These are phyloP conservation scores for Lipophrys pholis DNA, from an alignment of 2,113 vertebrate genomes.

Conservation along the genomic window DNA sequence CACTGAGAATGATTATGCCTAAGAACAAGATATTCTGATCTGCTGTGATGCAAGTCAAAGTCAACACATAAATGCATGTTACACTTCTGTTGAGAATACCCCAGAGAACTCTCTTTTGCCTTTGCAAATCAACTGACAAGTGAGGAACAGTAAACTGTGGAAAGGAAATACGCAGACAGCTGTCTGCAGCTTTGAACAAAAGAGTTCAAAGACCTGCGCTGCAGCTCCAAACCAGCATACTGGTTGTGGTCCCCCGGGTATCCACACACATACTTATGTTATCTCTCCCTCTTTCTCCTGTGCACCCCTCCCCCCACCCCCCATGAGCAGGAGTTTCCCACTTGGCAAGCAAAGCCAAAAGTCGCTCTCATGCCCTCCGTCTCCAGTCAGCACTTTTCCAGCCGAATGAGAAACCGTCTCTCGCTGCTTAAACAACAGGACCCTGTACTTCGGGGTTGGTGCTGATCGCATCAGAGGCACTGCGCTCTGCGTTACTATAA, in stretches of 20 bases:
- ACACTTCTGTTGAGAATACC: background rate
- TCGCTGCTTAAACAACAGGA: constrained; percentile 47
- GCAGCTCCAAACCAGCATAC: constrained; percentile 51
- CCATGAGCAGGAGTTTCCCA: constrained; percentile 41
- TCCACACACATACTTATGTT: background rate
- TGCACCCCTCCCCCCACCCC: constrained; percentile 13
- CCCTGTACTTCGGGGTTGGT: background rate
- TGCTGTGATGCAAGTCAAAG: constrained; percentile 3
- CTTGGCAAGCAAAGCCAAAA: constrained; percentile 61
- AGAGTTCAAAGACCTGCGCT: constrained; percentile 66
- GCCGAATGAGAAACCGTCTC: constrained; percentile 61
- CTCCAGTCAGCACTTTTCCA: constrained; percentile 71
- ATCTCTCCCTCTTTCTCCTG: constrained; percentile 34
- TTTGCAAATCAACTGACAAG: constrained; percentile 34
- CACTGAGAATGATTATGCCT: background rate
- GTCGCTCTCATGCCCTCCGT: constrained; percentile 52
- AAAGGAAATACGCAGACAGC: constrained; percentile 67
- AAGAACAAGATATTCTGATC: constrained; percentile 1
- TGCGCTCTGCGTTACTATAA: constrained; percentile 44
- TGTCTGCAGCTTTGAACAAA: constrained; percentile 71
- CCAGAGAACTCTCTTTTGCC: constrained; percentile 2
- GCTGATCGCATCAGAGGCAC: constrained; percentile 15
- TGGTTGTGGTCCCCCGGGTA: constrained; percentile 34
- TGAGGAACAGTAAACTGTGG: constrained; percentile 41
- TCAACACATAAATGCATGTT: background rate